These are phyloP conservation scores for Hybognathus amarus DNA, from an alignment of 2,797 vertebrate species.

Conservation along the genomic window DNA sequence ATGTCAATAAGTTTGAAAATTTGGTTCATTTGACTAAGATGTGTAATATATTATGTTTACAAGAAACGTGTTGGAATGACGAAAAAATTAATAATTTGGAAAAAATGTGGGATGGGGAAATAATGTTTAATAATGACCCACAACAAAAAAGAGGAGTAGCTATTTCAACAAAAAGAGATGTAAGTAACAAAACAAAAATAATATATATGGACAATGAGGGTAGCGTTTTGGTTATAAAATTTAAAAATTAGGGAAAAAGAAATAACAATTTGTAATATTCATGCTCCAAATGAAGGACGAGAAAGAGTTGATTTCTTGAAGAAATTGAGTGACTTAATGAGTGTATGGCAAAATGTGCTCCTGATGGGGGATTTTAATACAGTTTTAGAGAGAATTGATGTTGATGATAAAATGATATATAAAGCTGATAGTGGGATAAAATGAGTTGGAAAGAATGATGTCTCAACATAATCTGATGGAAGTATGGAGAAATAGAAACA, in stretches of 20 bases:
- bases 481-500: too few species aligned
- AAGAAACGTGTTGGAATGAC: too few species aligned
- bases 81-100: neutral
- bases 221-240: neutral
- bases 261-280: neutral
- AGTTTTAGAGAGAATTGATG: too few species aligned
- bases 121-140: neutral
- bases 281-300: neutral
- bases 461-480: too few species aligned
- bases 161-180: neutral
- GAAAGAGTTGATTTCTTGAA: neutral
- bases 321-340: too few species aligned
- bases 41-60: neutral
- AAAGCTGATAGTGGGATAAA: too few species aligned
- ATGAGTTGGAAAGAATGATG: too few species aligned
- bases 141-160: neutral
- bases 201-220: neutral
- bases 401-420: too few species aligned
- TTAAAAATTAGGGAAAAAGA: neutral
- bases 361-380: too few species aligned
- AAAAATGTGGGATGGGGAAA: neutral
- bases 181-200: neutral
- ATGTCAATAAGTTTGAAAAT: neutral
- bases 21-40: neutral
- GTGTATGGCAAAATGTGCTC: too few species aligned